Evolutionary conservation across 1,140 invertebrate species (phyloP).

Genomic region (Bombus waltoni): DNA sequence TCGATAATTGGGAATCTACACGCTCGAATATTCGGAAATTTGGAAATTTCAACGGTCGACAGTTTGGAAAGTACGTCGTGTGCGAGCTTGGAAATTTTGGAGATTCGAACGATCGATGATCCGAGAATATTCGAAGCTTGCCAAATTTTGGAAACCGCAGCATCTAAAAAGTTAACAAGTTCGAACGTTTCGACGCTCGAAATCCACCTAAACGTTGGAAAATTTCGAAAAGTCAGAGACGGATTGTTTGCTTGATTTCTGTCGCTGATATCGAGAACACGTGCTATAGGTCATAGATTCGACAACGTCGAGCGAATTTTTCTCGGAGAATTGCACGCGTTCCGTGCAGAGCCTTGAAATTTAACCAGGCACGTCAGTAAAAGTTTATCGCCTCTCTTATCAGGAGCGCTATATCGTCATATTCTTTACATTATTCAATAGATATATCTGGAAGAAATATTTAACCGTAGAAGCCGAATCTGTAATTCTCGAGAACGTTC

Average conservation of each 20-base stretch:
- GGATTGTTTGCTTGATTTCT: neutral
- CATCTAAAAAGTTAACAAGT: neutral
- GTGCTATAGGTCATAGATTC: too few species aligned
- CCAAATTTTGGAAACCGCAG: neutral
- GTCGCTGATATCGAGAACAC: too few species aligned
- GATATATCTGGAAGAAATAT: constrained; percentile 10
- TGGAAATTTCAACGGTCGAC: neutral
- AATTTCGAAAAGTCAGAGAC: neutral
- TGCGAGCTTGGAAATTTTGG: too few species aligned
- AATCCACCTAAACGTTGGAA: neutral
- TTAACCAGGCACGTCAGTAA: constrained; percentile 46
- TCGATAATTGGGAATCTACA: too few species aligned
- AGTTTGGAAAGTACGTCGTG: too few species aligned
- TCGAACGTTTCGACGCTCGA: neutral
- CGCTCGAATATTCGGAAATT: too few species aligned
- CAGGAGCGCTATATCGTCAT: constrained; percentile 38
- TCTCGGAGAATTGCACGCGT: constrained; percentile 2
- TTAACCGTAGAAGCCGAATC: constrained; percentile 17
- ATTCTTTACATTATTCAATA: constrained; percentile 61
- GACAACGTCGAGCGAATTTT: constrained; percentile 5
- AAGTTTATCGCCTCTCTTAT: constrained; percentile 60
- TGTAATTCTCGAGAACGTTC: neutral
- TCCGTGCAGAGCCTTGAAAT: constrained; percentile 46
- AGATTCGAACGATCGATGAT: too few species aligned
- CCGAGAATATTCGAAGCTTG: too few species aligned